Evolutionary conservation across 2,113 vertebrate genomes (phyloP).

Genomic region (Galbula dea): DNA sequence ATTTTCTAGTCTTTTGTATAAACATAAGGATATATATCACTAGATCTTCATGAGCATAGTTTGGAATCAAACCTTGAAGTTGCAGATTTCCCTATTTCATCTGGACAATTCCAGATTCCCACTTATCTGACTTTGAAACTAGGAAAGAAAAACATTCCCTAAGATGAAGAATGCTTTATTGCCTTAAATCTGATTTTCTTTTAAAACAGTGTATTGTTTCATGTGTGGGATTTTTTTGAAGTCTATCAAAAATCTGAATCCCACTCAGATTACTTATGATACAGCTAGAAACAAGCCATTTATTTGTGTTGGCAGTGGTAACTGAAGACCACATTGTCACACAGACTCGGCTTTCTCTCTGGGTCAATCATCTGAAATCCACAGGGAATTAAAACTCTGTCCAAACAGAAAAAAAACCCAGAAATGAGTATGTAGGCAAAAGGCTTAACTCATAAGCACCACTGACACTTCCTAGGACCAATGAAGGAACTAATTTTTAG

Average conservation of each 20-base stretch:
- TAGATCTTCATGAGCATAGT: not conserved
- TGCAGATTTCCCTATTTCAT: constrained; percentile 33
- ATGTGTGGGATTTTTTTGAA: constrained; percentile 65
- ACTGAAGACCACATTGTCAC: constrained; percentile 76
- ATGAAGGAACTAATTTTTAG: constrained; percentile 43
- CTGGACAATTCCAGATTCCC: constrained; percentile 31
- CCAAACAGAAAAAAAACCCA: constrained; percentile 42
- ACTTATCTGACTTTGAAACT: constrained; percentile 27
- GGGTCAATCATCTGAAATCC: constrained; percentile 75
- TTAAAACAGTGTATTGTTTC: constrained; percentile 75
- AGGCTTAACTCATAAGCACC: constrained; percentile 67
- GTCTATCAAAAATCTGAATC: constrained; percentile 80
- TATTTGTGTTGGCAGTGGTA: constrained; percentile 81
- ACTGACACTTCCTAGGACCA: constrained; percentile 38
- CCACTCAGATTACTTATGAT: constrained; percentile 78
- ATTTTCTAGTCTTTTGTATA: not conserved
- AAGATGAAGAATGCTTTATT: constrained; percentile 64
- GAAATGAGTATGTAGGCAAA: constrained; percentile 58
- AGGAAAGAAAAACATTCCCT: constrained; percentile 52
- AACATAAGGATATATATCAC: not conserved
- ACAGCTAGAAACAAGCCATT: constrained; percentile 71
- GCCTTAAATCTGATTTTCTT: constrained; percentile 66
- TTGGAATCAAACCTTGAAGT: not conserved
- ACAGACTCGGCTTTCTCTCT: constrained; percentile 73
- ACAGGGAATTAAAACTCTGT: constrained; percentile 66